Base-by-base conservation (phyloP, 2,797 vertebrate genomes). In the Sebastes reedi region DNA sequence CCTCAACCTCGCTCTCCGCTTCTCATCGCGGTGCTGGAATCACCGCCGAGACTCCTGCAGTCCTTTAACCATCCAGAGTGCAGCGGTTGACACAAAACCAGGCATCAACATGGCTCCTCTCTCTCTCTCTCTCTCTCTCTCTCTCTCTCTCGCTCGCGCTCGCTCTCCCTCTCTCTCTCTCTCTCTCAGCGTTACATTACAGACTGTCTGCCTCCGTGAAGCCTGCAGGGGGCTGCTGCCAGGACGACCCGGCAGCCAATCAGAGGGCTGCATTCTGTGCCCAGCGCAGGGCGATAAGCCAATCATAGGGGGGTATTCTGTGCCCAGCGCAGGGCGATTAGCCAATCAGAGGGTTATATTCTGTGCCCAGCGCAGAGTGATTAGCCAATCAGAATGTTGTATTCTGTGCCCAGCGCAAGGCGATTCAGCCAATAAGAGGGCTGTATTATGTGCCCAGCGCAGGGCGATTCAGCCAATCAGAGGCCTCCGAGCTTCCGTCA, bases 41-140 rank as follows among this genome's bases (percentile, higher is more conserved):
- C 81, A 84, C 90, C 91, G 90, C 83, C 68, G 75, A 80, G 84
- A 42, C 39, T 42, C 13, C 13, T 42, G 39, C 79, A 82, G 81
- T 86, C 83, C 82, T 88, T 77, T 66, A 75, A 89, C 84, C 87
- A 89, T 88, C 92, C 89, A 79, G 82, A 90, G 82, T 72, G 83
- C 81, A 71, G 84, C 75, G 68, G 70, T 80, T 85, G 85, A 89
- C 77, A 88, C 81, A 80, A 80, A 87, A 89, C 82, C 90, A 79
- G 77, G 82, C 88, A 93, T 92, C 90, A 95, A 96, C 95, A 96
- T 95, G 94, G 94, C 94, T 94, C 89, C 94, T 6, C 39, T 42
- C 36, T 0, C 36, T 6, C 36, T 14, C 12, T 14, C 36, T 1
- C 36, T 11, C 34, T 2, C 34, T 4, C 32, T 1, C 32, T 32